phyloP scores from a whole-genome alignment of 2,888 invertebrate species.

The Caenorhabditis macrosperma region DNA sequence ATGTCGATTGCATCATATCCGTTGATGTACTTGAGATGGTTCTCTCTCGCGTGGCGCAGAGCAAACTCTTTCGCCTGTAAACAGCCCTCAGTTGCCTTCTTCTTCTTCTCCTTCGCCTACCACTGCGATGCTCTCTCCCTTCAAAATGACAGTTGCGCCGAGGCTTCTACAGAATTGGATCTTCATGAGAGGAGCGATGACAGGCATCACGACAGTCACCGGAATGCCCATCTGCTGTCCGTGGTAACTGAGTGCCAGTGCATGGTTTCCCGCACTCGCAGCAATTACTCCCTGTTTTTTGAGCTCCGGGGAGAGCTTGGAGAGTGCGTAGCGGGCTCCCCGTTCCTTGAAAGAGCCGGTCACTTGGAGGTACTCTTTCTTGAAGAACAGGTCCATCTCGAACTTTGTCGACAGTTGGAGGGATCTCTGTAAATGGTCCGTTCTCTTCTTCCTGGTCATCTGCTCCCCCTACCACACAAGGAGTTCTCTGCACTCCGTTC shows the following conservation, averaged over 20 bases:
- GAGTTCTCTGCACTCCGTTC: slow-evolving; percentile 88
- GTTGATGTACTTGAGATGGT: slow-evolving; percentile 89
- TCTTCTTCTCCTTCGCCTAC: slow-evolving; percentile 21
- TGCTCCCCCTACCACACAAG: slow-evolving; percentile 86
- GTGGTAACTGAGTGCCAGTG: slow-evolving; percentile 89
- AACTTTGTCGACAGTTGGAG: slow-evolving; percentile 86
- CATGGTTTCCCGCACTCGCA: slow-evolving; percentile 87
- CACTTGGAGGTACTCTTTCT: slow-evolving; percentile 93
- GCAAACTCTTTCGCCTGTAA: slow-evolving; percentile 86
- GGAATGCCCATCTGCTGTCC: slow-evolving; percentile 86
- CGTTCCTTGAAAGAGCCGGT: slow-evolving; percentile 98
- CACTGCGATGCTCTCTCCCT: slow-evolving; percentile 79
- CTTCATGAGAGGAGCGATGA: slow-evolving; percentile 95
- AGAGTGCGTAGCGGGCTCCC: slow-evolving; percentile 84
- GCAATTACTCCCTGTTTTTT: slow-evolving; percentile 71
- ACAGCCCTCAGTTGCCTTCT: background rate
- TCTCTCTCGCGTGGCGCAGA: slow-evolving; percentile 86
- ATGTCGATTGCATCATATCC: slow-evolving; percentile 96
- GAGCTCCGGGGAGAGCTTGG: slow-evolving; percentile 60
- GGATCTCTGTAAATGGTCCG: slow-evolving; percentile 85
- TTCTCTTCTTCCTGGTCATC: background rate
- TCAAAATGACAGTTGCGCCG: slow-evolving; percentile 89
- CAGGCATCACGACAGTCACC: slow-evolving; percentile 94
- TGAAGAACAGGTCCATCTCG: slow-evolving; percentile 91
- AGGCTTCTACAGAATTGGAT: slow-evolving; percentile 90